Conservation (phyloP, 2,113 vertebrate genomes). For the Siniperca knerii region DNA sequence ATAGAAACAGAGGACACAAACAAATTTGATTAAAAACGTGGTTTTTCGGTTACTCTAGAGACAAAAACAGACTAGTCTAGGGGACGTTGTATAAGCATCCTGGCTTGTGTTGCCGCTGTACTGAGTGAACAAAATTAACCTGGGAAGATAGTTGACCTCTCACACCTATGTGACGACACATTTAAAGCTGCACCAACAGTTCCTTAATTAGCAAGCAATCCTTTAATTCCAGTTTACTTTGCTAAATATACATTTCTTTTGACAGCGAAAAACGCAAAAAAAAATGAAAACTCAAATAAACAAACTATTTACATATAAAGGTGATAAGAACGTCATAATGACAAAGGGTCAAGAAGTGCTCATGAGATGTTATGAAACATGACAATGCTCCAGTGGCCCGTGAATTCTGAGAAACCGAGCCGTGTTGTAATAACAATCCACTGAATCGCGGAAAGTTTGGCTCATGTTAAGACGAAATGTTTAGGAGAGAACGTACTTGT, state of each 20-base stretch:
- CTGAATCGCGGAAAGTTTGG: conserved; percentile 48
- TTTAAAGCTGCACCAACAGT: conserved; percentile 20
- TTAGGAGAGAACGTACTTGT: conserved; percentile 5
- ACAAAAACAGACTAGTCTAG: not conserved
- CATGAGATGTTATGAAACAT: conserved; percentile 33
- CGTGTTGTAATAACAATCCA: conserved; percentile 56
- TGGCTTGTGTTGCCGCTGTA: not conserved
- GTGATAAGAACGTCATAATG: not conserved
- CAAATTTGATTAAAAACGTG: not conserved
- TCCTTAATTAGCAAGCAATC: conserved; percentile 33
- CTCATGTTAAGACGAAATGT: conserved; percentile 22
- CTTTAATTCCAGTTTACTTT: conserved; percentile 1
- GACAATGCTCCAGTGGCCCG: not conserved
- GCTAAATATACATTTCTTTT: conserved; percentile 1
- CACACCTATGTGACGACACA: conserved; percentile 44
- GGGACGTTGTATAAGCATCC: not conserved
- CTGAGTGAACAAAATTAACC: conserved; percentile 21
- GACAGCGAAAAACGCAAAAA: not conserved
- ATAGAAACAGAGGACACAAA: not conserved
- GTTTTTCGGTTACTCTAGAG: not conserved
- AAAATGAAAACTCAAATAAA: not conserved
- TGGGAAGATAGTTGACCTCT: conserved; percentile 35
- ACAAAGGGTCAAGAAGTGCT: not conserved
- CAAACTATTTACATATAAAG: not conserved
- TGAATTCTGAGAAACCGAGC: conserved; percentile 44